These are phyloP conservation scores for Autographa pulchrina DNA, from an alignment of 2,888 invertebrate species.

Conservation along the genomic window DNA sequence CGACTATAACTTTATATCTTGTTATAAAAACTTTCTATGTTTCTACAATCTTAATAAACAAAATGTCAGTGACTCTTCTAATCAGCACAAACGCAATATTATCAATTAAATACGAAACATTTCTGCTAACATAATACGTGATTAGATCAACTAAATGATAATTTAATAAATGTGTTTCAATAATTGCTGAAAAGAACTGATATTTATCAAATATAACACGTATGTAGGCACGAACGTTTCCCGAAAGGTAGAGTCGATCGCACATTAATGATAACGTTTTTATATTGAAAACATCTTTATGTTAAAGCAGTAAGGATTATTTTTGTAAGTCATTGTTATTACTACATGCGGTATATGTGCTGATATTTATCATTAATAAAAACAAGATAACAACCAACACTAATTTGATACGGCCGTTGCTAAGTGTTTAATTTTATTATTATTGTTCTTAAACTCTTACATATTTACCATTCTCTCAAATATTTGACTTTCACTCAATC, in stretches of 20 bases:
- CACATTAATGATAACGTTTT: background rate
- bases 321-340: background rate
- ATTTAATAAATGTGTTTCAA: slow-evolving; percentile 21
- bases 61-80: background rate
- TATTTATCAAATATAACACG: slow-evolving; percentile 27
- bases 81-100: slow-evolving; percentile 9
- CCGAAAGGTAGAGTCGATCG: background rate
- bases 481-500: slow-evolving; percentile 31
- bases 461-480: slow-evolving; percentile 22
- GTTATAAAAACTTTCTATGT: background rate
- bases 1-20: background rate
- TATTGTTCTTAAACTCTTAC: slow-evolving; percentile 4
- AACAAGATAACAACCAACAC: slow-evolving; percentile 33
- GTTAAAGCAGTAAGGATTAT: background rate
- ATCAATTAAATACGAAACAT: slow-evolving; percentile 23
- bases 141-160: slow-evolving; percentile 30
- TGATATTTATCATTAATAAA: slow-evolving; percentile 34
- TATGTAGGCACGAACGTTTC: background rate
- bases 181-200: slow-evolving; percentile 37
- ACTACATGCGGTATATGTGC: background rate
- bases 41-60: background rate
- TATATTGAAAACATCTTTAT: background rate
- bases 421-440: slow-evolving; percentile 28
- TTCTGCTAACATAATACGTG: slow-evolving; percentile 21
- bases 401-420: slow-evolving; percentile 22